Conservation (phyloP, 1,140 invertebrate species). For the Pantala flavescens region DNA sequence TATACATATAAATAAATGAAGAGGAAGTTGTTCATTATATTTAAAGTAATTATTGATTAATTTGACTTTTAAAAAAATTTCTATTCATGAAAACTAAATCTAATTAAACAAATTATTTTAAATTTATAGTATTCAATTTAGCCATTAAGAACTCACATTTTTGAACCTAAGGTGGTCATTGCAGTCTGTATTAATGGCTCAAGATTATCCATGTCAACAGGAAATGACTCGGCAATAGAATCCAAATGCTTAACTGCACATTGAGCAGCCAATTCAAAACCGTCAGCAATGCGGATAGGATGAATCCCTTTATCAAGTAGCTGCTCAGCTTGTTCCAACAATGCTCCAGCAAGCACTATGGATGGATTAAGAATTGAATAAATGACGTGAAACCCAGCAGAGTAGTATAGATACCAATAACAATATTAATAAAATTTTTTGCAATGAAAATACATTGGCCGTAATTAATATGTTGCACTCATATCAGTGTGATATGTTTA, state of each 20-base stretch:
- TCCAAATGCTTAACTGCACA: constrained; percentile 80
- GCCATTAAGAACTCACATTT: constrained; percentile 58
- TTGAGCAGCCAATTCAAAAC: constrained; percentile 94
- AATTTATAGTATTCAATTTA: too few relatives aligned
- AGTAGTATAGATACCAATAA: too few relatives aligned
- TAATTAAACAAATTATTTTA: too few relatives aligned
- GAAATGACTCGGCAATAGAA: constrained; percentile 79
- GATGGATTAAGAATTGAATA: constrained; percentile 8
- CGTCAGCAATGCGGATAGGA: constrained; percentile 97
- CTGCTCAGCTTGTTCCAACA: constrained; percentile 89
- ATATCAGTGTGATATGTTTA: constrained; percentile 11
- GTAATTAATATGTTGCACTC: background rate
- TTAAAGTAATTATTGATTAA: too few relatives aligned
- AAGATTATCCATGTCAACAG: constrained; percentile 66
- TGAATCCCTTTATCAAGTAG: constrained; percentile 95
- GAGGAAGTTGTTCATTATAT: too few relatives aligned
- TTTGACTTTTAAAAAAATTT: too few relatives aligned
- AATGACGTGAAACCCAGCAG: too few relatives aligned
- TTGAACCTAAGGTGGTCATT: constrained; percentile 98
- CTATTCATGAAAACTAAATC: too few relatives aligned
- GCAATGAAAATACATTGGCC: background rate
- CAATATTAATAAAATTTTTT: too few relatives aligned
- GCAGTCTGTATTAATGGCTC: constrained; percentile 90
- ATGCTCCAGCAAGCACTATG: constrained; percentile 70
- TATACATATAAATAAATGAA: too few relatives aligned